Evolutionary conservation across 2,888 invertebrate species (phyloP), one percentile per base, ranked within the genome.

Genomic region (Nomada fucata): DNA sequence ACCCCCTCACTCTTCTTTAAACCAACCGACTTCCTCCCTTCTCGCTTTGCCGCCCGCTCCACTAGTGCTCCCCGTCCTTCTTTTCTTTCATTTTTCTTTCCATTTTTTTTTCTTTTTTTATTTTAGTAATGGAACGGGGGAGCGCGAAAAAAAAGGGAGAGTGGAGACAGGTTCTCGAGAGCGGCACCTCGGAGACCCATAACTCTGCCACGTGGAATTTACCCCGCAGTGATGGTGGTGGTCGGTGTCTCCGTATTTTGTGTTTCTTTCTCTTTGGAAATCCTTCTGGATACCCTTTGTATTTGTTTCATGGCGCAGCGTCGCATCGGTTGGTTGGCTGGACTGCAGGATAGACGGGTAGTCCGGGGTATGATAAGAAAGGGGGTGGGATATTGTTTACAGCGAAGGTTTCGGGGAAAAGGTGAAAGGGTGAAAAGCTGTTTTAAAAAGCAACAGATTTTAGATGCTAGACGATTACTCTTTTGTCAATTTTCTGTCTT

Each of bases 191-290:
- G 74, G 82, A 84, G 85, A 82, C 81, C 82, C 83, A 88, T 88
- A 88, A 88, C 80, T 88, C 88, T 88, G 88, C 84, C 86, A 85
- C 83, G 81, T 82, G 85, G 78, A 86, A 85, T 86, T 86, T 83
- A 82, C 75, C 70, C 76, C 55, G 50, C 64, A 73, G 73, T 78
- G 81, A 76, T 67, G 72, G 59, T 53, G 68, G 82, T 77, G 74
- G 87, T 78, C 79, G 78, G 47, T 65, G 80, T 70, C 61, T 74
- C 71, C 77, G 79, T 67, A 68, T 77, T 59, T 76, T 26, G 55
- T 65, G 69, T 57, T 77, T 76, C 80, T 60, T 50, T 63, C 44
- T 60, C 26, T n/a, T 55, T 47, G n/a, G 36, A 53, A 47, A 47
- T 15, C n/a, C 9, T n/a, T 10, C 53, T n/a, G n/a, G 53, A 18